Percentiles rank a stretch among this genome's conserved stretches.
Conservation (phyloP, 2,888 invertebrate species). For the Drosophila rubida region DNA sequence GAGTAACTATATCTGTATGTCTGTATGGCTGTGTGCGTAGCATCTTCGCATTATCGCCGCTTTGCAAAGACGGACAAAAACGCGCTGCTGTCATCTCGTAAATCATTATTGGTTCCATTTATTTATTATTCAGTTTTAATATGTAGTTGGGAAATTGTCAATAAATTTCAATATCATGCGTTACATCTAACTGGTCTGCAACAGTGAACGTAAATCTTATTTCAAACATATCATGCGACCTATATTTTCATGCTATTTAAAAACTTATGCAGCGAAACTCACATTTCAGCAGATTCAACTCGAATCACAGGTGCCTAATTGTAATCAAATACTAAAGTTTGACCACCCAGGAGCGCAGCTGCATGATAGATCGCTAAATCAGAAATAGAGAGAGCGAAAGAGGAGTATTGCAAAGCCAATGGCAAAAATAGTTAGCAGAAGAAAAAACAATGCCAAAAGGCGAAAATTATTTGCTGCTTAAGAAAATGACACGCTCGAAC, state of each 20-base stretch:
- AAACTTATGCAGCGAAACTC: too few relatives aligned
- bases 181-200: slow-evolving; percentile 11
- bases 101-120: slow-evolving; percentile 47
- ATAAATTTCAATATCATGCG: slow-evolving; percentile 47
- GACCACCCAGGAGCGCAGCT: background rate
- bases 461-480: background rate
- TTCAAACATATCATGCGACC: background rate
- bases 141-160: slow-evolving; percentile 63
- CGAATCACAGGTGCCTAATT: background rate
- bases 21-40: background rate
- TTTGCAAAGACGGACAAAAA: slow-evolving; percentile 1
- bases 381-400: background rate
- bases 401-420: background rate
- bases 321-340: background rate
- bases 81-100: slow-evolving; percentile 43
- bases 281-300: background rate
- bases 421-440: background rate
- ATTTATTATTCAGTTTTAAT: slow-evolving; percentile 60
- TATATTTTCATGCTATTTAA: too few relatives aligned
- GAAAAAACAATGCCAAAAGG: background rate
- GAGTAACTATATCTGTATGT: background rate
- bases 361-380: background rate
- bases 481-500: background rate
- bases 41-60: slow-evolving; percentile 26
- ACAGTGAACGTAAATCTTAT: background rate